These are phyloP conservation scores for Bujurquina vittata DNA, from an alignment of 2,113 vertebrate genomes.

Conservation along the genomic window DNA sequence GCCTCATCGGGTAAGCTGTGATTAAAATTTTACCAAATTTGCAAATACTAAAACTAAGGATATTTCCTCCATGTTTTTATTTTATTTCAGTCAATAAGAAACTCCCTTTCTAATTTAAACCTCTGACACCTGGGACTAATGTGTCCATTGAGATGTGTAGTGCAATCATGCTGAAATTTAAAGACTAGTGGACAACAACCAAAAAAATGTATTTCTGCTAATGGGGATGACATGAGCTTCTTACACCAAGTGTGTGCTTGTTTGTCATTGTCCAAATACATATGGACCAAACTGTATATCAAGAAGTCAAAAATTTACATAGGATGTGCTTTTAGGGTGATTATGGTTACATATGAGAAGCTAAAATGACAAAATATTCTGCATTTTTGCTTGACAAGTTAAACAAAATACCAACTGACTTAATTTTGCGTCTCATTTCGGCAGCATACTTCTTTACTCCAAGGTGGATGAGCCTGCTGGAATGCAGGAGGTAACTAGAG, in stretches of 20 bases:
- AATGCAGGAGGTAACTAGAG: slow-evolving; percentile 80
- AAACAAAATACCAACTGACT: neutral
- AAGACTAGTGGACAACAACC: neutral
- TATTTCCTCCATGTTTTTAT: too few relatives aligned
- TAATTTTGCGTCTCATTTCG: neutral
- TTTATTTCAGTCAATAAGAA: neutral
- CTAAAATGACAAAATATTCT: neutral
- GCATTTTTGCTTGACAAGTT: neutral
- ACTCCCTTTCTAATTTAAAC: neutral
- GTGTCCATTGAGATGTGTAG: neutral
- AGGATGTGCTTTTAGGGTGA: neutral
- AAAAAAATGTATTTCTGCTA: neutral
- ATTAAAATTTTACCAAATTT: too few relatives aligned
- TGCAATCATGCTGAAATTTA: neutral
- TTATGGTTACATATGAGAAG: neutral
- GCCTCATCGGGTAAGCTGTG: too few relatives aligned
- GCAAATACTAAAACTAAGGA: too few relatives aligned
- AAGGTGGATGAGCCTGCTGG: slow-evolving; percentile 84
- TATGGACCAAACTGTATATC: too few relatives aligned
- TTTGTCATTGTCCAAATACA: neutral
- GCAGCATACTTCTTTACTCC: slow-evolving; percentile 89
- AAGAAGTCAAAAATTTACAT: neutral
- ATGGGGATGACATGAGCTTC: neutral
- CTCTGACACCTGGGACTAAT: neutral
- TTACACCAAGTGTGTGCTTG: neutral